Conservation (phyloP, 2,113 vertebrate genomes). For the Cichladusa arquata region DNA sequence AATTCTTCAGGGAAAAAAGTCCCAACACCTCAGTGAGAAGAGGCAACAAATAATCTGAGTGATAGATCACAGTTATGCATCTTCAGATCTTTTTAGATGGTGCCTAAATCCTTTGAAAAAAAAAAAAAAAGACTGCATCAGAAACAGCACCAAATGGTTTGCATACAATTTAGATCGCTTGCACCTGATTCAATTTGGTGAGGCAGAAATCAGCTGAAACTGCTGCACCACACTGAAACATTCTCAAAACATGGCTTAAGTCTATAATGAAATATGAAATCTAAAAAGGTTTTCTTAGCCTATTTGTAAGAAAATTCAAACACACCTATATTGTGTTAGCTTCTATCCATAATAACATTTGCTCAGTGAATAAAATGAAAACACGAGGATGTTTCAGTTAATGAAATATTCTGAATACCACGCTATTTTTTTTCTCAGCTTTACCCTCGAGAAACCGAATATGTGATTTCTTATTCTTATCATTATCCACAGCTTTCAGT, state of each 20-base stretch:
- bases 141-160: background rate
- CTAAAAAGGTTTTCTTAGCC: background rate
- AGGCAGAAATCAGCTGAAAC: background rate
- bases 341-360: background rate
- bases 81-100: background rate
- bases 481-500: background rate
- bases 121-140: background rate
- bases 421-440: background rate
- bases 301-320: constrained; percentile 23
- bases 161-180: background rate
- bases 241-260: background rate
- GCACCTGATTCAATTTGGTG: background rate
- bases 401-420: background rate
- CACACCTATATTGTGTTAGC: background rate
- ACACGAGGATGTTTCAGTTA: background rate
- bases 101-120: background rate
- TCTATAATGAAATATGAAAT: background rate
- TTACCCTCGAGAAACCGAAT: background rate
- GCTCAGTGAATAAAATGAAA: constrained; percentile 7
- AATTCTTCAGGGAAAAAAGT: background rate
- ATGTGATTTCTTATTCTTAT: background rate
- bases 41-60: background rate
- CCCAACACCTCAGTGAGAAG: background rate
- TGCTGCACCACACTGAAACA: background rate
- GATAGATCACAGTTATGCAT: background rate